These are phyloP conservation scores for Drosophila yakuba DNA, from an alignment of 1,140 invertebrate species.

Conservation along the genomic window DNA sequence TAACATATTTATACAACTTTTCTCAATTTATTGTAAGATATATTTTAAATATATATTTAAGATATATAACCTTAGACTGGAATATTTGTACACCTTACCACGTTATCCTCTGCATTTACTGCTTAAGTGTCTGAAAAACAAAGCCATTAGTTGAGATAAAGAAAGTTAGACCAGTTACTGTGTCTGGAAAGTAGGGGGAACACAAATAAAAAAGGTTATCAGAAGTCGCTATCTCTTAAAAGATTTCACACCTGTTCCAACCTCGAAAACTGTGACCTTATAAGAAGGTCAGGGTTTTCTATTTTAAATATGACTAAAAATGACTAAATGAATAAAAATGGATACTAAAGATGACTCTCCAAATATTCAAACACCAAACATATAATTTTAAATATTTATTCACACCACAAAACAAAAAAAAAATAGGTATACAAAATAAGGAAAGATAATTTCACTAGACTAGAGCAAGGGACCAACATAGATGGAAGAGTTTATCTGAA, in stretches of 20 bases:
- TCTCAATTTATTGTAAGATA: too few relatives aligned
- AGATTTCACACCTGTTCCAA: slow-evolving; percentile 24
- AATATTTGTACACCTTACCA: not conserved
- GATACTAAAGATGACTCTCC: too few relatives aligned
- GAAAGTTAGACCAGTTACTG: not conserved
- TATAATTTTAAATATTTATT: slow-evolving; percentile 21
- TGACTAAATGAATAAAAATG: too few relatives aligned
- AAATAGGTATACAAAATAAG: slow-evolving; percentile 32
- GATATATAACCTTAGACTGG: not conserved
- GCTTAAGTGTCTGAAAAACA: not conserved
- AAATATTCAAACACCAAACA: too few relatives aligned
- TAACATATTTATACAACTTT: too few relatives aligned
- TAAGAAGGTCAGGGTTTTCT: not conserved
- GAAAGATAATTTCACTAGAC: slow-evolving; percentile 45
- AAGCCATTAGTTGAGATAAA: not conserved
- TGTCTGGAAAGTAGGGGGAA: not conserved
- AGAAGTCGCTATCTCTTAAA: not conserved
- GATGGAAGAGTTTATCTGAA: not conserved
- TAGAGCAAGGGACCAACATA: slow-evolving; percentile 48
- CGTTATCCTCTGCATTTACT: not conserved
- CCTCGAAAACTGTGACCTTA: not conserved
- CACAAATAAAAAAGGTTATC: not conserved
- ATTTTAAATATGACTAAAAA: too few relatives aligned
- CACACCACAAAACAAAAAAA: slow-evolving; percentile 27
- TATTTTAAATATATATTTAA: too few relatives aligned